These are phyloP conservation scores for Psix sp. DNA, from an alignment of 1,140 invertebrate genomes.

Conservation along the genomic window DNA sequence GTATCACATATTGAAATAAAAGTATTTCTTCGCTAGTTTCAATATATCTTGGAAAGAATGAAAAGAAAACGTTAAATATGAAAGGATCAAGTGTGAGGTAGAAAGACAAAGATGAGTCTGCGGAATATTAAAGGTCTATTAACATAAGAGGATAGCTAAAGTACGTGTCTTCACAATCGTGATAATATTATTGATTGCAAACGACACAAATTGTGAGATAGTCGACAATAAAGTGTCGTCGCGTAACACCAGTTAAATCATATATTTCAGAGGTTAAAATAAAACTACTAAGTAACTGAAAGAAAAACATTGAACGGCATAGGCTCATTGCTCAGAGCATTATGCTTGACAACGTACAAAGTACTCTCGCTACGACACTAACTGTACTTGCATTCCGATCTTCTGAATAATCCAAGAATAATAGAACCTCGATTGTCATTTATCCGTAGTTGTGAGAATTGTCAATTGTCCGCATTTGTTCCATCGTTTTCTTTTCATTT, in stretches of 20 bases:
- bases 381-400: slow-evolving; percentile 74
- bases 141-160: slow-evolving; percentile 70
- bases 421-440: slow-evolving; percentile 58
- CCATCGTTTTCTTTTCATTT: slow-evolving; percentile 33
- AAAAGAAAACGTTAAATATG: slow-evolving; percentile 41
- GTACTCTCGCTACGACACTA: slow-evolving; percentile 56
- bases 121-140: slow-evolving; percentile 73
- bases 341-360: slow-evolving; percentile 60
- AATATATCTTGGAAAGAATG: too few relatives aligned
- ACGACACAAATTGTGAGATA: slow-evolving; percentile 30
- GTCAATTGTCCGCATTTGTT: slow-evolving; percentile 51
- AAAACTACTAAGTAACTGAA: slow-evolving; percentile 59
- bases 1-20: too few relatives aligned
- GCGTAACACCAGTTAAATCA: slow-evolving; percentile 58
- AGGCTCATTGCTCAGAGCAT: slow-evolving; percentile 64
- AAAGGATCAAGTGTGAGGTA: slow-evolving; percentile 55
- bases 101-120: slow-evolving; percentile 54
- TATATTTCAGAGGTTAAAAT: slow-evolving; percentile 55
- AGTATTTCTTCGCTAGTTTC: too few relatives aligned
- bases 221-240: slow-evolving; percentile 65
- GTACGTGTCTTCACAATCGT: slow-evolving; percentile 71
- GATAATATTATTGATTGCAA: slow-evolving; percentile 74
- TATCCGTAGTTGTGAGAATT: slow-evolving; percentile 52
- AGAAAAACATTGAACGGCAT: slow-evolving; percentile 60
- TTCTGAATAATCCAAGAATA: slow-evolving; percentile 67